Conservation (phyloP, 1,140 invertebrate species). For the Plodia interpunctella region DNA sequence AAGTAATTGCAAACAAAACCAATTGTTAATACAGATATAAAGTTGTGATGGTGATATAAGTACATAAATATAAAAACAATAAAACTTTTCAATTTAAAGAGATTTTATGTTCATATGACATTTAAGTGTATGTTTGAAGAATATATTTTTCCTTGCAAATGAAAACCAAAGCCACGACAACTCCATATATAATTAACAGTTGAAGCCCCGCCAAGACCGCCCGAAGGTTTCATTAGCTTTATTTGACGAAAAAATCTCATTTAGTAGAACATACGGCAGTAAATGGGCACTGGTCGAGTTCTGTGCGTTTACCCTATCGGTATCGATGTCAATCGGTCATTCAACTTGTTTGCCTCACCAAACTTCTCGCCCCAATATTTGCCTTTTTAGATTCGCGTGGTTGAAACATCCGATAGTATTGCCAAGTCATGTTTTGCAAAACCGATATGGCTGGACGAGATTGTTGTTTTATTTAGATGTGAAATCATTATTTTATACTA, state of each 20-base stretch:
- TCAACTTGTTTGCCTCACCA: slow-evolving; percentile 26
- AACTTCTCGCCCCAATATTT: slow-evolving; percentile 27
- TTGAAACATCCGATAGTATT: slow-evolving; percentile 7
- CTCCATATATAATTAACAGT: not conserved
- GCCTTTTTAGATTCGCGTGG: slow-evolving; percentile 40
- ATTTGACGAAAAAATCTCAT: not conserved
- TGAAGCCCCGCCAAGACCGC: not conserved
- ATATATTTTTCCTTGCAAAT: no score
- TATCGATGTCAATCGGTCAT: slow-evolving; percentile 31
- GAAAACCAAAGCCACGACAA: no score
- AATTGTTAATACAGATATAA: no score
- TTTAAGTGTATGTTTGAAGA: no score
- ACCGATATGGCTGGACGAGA: not conserved
- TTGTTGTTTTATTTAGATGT: not conserved
- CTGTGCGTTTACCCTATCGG: slow-evolving; percentile 2
- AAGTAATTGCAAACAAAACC: no score
- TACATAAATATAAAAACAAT: no score
- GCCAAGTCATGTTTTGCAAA: not conserved
- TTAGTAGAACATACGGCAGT: not conserved
- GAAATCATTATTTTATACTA: not conserved
- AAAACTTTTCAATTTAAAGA: no score
- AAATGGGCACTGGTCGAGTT: not conserved
- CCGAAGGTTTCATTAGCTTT: not conserved
- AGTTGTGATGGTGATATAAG: no score
- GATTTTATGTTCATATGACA: no score